Conservation (phyloP, 2,113 vertebrate genomes). For the Ondatra zibethicus region DNA sequence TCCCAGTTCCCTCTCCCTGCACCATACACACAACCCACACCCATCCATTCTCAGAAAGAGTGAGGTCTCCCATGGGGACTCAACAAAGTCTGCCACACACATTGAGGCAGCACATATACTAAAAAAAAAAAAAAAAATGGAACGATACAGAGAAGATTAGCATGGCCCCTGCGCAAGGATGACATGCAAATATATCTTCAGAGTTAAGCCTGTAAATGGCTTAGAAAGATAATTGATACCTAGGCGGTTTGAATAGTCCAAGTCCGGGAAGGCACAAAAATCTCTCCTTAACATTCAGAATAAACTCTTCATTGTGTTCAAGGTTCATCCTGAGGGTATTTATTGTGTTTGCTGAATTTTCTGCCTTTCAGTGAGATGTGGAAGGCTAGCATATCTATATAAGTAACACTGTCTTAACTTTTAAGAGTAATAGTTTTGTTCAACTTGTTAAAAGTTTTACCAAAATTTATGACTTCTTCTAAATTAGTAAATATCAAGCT, state of each 20-base stretch:
- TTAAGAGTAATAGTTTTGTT: not conserved
- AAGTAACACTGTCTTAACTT: not conserved
- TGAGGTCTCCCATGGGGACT: too few species aligned
- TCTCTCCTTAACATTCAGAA: not conserved
- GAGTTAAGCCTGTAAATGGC: not conserved
- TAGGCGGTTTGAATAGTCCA: not conserved
- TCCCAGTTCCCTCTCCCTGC: too few species aligned
- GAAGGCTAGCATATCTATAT: not conserved
- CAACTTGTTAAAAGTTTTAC: not conserved
- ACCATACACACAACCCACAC: too few species aligned
- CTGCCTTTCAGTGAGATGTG: not conserved
- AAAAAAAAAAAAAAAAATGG: too few species aligned
- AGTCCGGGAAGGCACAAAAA: not conserved
- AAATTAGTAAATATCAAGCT: not conserved
- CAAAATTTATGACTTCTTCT: not conserved
- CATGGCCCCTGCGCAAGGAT: too few species aligned
- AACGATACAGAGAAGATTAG: too few species aligned
- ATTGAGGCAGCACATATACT: too few species aligned
- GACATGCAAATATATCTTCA: not conserved
- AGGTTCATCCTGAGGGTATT: not conserved
- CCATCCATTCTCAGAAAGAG: too few species aligned
- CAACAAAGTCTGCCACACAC: too few species aligned
- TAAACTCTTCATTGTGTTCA: not conserved
- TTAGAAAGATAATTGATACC: constrained; percentile 3
- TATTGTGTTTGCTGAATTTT: not conserved